A percentile compares a stretch with the other conserved stretches of the same genome.
Evolutionary conservation across 2,113 vertebrate species (phyloP).

Genomic region (Cavia porcellus): DNA sequence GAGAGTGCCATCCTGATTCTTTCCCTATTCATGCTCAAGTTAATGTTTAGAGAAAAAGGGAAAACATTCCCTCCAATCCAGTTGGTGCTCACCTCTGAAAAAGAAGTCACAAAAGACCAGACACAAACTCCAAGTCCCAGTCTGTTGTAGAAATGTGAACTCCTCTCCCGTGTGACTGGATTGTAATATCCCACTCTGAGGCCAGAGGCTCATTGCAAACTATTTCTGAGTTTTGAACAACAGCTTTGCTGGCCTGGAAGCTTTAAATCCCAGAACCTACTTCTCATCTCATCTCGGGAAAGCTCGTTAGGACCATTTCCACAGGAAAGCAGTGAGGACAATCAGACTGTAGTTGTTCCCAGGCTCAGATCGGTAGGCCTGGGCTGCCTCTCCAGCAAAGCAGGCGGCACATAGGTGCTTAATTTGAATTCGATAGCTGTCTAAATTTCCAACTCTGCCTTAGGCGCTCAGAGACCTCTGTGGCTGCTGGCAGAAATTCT

Average conservation of each 20-base stretch:
- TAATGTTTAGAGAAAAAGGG: slow-evolving; percentile 11
- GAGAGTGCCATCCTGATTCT: not conserved
- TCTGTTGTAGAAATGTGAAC: not conserved
- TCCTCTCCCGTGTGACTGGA: not conserved
- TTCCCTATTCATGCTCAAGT: not conserved
- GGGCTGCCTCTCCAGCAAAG: not conserved
- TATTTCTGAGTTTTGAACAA: not conserved
- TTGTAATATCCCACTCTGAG: not conserved
- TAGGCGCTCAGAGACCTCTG: slow-evolving; percentile 47
- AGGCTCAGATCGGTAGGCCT: not conserved
- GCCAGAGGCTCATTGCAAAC: not conserved
- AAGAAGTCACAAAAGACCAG: not conserved
- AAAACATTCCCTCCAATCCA: not conserved
- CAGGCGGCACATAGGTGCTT: slow-evolving; percentile 54
- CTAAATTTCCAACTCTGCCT: slow-evolving; percentile 58
- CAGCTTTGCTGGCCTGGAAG: not conserved
- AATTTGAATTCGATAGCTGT: slow-evolving; percentile 72
- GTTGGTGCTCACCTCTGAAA: not conserved
- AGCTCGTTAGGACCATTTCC: slow-evolving; percentile 42
- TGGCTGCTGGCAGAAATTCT: slow-evolving; percentile 64
- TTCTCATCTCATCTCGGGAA: not conserved
- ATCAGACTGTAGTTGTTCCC: slow-evolving; percentile 3
- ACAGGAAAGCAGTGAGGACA: not conserved
- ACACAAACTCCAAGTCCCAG: not conserved
- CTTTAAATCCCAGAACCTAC: slow-evolving; percentile 10